Percentiles rank a stretch among this genome's conserved stretches.
phyloP scores from a whole-genome alignment of 2,888 invertebrate species.

The Euclidia mi region DNA sequence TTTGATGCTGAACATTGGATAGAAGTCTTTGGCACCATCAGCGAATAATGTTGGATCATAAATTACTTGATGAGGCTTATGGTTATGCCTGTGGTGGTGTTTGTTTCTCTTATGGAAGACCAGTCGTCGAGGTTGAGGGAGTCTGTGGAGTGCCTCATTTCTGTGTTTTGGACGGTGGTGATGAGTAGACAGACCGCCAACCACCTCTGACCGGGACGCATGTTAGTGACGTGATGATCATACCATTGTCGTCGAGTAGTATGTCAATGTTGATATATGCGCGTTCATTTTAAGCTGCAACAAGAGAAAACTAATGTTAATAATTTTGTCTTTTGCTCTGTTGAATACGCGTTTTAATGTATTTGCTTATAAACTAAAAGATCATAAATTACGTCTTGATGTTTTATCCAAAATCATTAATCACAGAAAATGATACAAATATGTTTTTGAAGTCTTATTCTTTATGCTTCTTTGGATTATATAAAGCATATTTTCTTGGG shows the following conservation, averaged over 20 bases:
- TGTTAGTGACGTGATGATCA: constrained; percentile 74
- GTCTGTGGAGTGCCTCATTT: constrained; percentile 73
- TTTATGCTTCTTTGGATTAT: no score
- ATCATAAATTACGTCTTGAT: no score
- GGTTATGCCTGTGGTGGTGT: constrained; percentile 81
- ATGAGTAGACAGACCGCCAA: constrained; percentile 76
- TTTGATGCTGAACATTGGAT: constrained; percentile 62
- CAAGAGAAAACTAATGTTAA: no score
- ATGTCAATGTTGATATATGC: constrained; percentile 69
- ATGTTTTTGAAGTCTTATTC: no score
- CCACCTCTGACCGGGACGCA: constrained; percentile 79
- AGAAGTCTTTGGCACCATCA: constrained; percentile 60
- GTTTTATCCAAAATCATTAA: no score
- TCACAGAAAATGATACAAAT: no score
- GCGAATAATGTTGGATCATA: constrained; percentile 58
- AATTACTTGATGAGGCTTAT: constrained; percentile 66
- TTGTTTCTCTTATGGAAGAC: constrained; percentile 62
- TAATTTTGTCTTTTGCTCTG: no score
- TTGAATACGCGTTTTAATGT: no score
- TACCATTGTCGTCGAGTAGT: constrained; percentile 70
- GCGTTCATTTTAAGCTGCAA: constrained; percentile 80
- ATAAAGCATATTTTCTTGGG: no score
- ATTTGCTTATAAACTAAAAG: no score
- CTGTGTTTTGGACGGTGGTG: constrained; percentile 69
- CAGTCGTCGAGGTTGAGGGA: constrained; percentile 51